Evolutionary conservation across 2,797 vertebrate genomes (phyloP).

Genomic region (Spizella passerina): DNA sequence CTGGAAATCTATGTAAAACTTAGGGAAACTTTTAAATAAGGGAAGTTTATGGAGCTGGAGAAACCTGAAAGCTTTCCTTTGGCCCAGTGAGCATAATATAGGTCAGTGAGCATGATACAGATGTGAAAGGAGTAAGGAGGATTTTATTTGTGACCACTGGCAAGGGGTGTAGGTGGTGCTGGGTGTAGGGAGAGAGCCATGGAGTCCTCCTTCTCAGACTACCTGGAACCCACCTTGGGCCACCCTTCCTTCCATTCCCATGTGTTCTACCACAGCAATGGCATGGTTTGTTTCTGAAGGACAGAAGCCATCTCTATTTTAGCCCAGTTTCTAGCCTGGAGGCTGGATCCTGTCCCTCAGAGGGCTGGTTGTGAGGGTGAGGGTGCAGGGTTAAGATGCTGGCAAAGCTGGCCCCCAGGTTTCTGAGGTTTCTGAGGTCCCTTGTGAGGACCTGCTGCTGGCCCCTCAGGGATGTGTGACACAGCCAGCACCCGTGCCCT

Average conservation of each 20-base stretch:
- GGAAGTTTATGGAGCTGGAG: background rate
- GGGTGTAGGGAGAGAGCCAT: background rate
- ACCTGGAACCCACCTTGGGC: background rate
- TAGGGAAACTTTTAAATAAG: background rate
- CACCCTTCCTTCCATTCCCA: background rate
- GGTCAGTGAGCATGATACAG: background rate
- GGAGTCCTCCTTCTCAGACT: background rate
- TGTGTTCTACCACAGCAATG: background rate
- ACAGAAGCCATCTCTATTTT: background rate
- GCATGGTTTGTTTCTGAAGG: background rate
- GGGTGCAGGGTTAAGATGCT: background rate
- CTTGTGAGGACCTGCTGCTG: background rate
- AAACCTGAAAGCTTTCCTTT: background rate
- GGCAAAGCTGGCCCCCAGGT: background rate
- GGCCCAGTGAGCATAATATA: background rate
- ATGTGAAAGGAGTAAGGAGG: background rate
- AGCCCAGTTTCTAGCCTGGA: background rate
- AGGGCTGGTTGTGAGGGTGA: background rate
- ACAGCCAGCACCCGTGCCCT: fast-evolving
- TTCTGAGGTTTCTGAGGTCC: background rate
- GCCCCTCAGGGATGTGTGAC: fast-evolving
- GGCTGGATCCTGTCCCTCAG: background rate
- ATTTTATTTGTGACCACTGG: background rate
- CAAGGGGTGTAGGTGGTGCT: background rate
- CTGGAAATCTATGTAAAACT: background rate